Percentiles rank a stretch among this genome's conserved stretches.
Evolutionary conservation across 2,797 vertebrate species (phyloP).

Genomic region (Sebastolobus alascanus): DNA sequence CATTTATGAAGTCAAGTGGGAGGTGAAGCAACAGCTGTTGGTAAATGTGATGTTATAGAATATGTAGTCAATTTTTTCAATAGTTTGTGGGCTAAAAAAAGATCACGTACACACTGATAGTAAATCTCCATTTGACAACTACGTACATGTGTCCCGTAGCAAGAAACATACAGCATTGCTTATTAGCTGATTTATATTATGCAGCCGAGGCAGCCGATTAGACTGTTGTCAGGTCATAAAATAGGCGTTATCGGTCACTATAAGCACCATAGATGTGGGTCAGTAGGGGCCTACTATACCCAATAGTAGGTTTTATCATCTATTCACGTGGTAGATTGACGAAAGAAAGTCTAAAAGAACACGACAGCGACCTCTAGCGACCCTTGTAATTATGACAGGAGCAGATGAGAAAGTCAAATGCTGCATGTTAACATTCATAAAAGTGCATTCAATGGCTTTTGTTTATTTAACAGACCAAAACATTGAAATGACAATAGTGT

Average conservation of each 20-base stretch:
- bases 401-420: too few relatives aligned
- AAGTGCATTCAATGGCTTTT: too few relatives aligned
- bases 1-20: constrained; percentile 27
- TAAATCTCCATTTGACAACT: background rate
- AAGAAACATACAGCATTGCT: background rate
- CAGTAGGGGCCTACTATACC: too few relatives aligned
- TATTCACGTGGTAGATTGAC: too few relatives aligned
- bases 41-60: background rate
- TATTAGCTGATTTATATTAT: background rate
- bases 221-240: background rate
- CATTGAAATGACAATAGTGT: background rate
- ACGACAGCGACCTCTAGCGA: too few relatives aligned
- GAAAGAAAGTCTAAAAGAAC: too few relatives aligned
- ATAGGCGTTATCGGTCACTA: background rate
- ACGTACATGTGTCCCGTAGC: background rate
- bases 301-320: too few relatives aligned
- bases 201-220: background rate
- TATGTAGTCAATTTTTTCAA: background rate
- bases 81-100: background rate
- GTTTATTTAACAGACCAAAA: too few relatives aligned
- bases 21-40: constrained; percentile 48
- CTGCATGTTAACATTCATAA: too few relatives aligned
- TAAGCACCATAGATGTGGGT: too few relatives aligned
- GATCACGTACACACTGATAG: background rate
- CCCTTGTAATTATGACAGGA: too few relatives aligned